Conservation (phyloP, 2,888 invertebrate genomes). For the Piscicola geometra region DNA sequence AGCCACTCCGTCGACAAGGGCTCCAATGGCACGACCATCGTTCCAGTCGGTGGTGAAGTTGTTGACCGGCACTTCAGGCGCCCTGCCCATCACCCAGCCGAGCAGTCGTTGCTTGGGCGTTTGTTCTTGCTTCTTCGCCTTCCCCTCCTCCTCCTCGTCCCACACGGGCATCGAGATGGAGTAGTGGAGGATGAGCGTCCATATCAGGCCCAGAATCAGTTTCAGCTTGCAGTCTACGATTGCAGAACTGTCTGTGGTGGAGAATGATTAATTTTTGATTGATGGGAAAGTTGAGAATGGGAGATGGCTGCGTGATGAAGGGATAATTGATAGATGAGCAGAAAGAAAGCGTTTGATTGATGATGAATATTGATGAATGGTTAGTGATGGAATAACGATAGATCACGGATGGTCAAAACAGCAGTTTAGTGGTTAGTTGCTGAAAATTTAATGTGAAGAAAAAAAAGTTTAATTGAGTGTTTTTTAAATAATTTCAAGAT, state of each 20-base stretch:
- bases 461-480: no score
- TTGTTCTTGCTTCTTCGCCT: slow-evolving; percentile 54
- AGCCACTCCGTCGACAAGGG: slow-evolving; percentile 79
- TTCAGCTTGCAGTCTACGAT: slow-evolving; percentile 86
- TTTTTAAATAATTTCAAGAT: no score
- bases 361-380: no score
- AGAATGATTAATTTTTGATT: no score
- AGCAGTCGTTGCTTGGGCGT: slow-evolving; percentile 64
- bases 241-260: slow-evolving; percentile 70
- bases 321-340: no score
- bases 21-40: slow-evolving; percentile 80
- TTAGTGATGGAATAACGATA: no score
- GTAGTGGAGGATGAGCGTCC: slow-evolving; percentile 87
- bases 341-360: no score
- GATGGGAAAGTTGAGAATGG: no score
- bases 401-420: no score
- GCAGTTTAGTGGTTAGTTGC: no score
- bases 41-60: slow-evolving; percentile 89
- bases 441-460: no score
- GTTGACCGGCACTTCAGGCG: slow-evolving; percentile 74
- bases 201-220: slow-evolving; percentile 83
- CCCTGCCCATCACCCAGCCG: slow-evolving; percentile 71
- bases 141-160: slow-evolving; percentile 70
- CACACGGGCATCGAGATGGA: slow-evolving; percentile 87
- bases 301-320: no score